Evolutionary conservation across 1,140 invertebrate species (phyloP).

Genomic region (Zaprionus ornatus): DNA sequence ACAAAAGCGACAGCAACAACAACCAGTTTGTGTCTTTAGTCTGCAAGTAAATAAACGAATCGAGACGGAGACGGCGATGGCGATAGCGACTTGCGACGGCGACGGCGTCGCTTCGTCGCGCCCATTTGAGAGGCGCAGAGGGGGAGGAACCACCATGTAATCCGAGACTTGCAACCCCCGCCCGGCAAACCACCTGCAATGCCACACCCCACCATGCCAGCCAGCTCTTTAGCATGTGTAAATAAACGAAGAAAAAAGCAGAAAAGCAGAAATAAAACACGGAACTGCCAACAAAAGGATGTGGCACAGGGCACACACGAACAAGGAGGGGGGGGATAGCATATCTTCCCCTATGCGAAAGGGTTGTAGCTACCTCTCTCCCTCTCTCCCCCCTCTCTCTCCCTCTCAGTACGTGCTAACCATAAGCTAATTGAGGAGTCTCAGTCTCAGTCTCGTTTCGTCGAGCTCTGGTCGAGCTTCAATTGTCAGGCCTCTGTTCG

Average conservation of each 20-base stretch:
- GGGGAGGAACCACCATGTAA: constrained; percentile 63
- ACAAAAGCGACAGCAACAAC: constrained; percentile 11
- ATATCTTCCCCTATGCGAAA: constrained; percentile 40
- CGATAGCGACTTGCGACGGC: constrained; percentile 17
- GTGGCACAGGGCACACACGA: constrained; percentile 11
- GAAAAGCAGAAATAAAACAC: constrained; percentile 31
- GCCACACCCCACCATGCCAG: constrained; percentile 31
- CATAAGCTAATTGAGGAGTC: constrained; percentile 64
- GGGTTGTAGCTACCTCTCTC: constrained; percentile 28
- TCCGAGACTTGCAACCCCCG: constrained; percentile 58
- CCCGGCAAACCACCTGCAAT: constrained; percentile 18
- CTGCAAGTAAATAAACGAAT: constrained; percentile 52
- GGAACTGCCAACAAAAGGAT: constrained; percentile 42
- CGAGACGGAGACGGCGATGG: constrained; percentile 11
- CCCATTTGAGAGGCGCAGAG: constrained; percentile 23
- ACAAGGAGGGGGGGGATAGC: neutral
- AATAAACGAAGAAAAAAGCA: constrained; percentile 49
- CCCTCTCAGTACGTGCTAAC: neutral
- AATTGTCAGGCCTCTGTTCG: constrained; percentile 24
- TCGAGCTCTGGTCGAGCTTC: constrained; percentile 14
- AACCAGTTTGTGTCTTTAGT: constrained; percentile 10
- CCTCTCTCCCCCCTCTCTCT: neutral
- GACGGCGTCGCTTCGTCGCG: constrained; percentile 37
- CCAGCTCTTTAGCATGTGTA: constrained; percentile 64
- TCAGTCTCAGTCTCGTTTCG: constrained; percentile 18